Percentiles rank a stretch among this genome's conserved stretches.
phyloP scores from a whole-genome alignment of 2,888 invertebrate species.

The Chymomyza procnemis region DNA sequence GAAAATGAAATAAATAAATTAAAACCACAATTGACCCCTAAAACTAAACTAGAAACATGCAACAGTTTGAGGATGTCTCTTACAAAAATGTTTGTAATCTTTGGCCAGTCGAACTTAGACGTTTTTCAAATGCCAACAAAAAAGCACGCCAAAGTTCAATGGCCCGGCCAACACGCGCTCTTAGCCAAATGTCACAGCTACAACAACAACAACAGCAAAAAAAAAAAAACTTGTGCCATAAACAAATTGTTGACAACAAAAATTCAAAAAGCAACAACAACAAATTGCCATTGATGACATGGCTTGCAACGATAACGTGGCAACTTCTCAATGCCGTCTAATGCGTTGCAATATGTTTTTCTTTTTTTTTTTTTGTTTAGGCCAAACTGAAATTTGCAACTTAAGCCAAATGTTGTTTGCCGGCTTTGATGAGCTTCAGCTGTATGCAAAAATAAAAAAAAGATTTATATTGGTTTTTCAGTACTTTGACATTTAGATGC shows the following conservation, averaged over 20 bases:
- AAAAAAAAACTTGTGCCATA: slow-evolving; percentile 49
- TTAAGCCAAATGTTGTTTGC: slow-evolving; percentile 13
- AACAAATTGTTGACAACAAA: slow-evolving; percentile 56
- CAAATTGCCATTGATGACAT: slow-evolving; percentile 62
- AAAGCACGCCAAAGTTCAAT: slow-evolving; percentile 53
- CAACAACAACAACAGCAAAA: slow-evolving; percentile 8
- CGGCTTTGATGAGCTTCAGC: slow-evolving; percentile 1
- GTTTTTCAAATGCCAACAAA: slow-evolving; percentile 8
- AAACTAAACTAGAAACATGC: background rate
- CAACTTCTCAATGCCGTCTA: slow-evolving; percentile 32
- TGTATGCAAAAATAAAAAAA: background rate
- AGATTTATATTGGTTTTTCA: background rate
- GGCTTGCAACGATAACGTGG: slow-evolving; percentile 26
- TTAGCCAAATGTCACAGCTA: slow-evolving; percentile 43
- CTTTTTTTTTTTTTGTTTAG: background rate
- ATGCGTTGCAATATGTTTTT: slow-evolving; percentile 40
- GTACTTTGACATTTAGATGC: slow-evolving; percentile 52
- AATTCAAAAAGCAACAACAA: slow-evolving; percentile 31
- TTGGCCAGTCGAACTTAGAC: background rate
- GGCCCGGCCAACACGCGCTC: slow-evolving; percentile 40
- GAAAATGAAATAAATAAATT: too few relatives aligned
- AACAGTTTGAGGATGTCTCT: background rate
- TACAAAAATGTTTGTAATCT: background rate
- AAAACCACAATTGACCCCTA: too few relatives aligned
- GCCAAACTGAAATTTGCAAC: slow-evolving; percentile 38